Base-by-base conservation (phyloP, 2,113 vertebrate genomes). In the Boulengerochromis microlepis region DNA sequence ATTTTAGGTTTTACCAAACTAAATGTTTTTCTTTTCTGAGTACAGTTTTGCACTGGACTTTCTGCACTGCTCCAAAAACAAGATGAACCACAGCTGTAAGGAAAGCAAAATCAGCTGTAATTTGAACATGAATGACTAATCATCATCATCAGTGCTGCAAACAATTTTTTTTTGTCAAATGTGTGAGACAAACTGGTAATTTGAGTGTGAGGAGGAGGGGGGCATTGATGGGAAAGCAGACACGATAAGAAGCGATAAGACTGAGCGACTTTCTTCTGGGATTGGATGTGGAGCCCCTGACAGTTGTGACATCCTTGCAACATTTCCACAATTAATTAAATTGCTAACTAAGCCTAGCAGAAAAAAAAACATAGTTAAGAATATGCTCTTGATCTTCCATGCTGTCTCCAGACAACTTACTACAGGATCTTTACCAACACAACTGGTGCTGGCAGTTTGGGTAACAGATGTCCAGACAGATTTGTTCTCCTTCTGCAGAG, bases 321-420 rank as follows among this genome's bases (percentile, higher is more conserved):
- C 93, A 94, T 91, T 89, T 94, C 87, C 94, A 95, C 93, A 93
- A 93, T 91, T 95, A 94, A 95, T 96, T 96, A 87, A 93, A 95
- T 94, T 94, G 93, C 52, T 29, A 69, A 66, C 90, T 94, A 94
- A 96, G 91, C 93, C 87, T 76, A 64, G 19, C 64, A 81, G 86
- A 92, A 91, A 92, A 91, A 92, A 57, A 92, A 90, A 86, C 86
- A 66, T 35, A 83, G 81, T 90, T 91, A 29, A 69, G 89, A 91
- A 89, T 80, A 88, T 82, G 87, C 80, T 84, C 90, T 94, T 93
- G 91, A 94, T 94, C 90, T 90, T 47, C 85, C 82, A 85, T 35
- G 74, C 93, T 91, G 94, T 95, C 95, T 95, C 91, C 91, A 94
- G 91, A 94, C 90, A 89, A 90, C 90, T 87, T 90, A 78, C 57